A percentile compares a stretch with the other conserved stretches of the same genome.
phyloP scores from a whole-genome alignment of 2,113 vertebrate genomes.

The Crypturellus undulatus region DNA sequence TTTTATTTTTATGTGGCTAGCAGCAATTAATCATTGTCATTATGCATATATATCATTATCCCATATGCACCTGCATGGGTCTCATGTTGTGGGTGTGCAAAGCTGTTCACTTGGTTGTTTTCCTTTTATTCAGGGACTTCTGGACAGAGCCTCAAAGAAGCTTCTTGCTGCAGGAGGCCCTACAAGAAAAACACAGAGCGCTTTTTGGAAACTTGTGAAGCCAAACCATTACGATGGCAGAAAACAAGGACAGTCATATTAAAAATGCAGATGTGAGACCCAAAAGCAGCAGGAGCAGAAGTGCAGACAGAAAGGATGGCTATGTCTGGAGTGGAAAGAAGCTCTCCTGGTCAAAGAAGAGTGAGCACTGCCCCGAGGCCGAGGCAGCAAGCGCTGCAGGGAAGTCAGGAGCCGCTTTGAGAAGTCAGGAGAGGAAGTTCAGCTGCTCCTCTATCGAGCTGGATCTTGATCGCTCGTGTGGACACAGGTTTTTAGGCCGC shows the following conservation, averaged over 20 bases:
- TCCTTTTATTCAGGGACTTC: conserved; percentile 54
- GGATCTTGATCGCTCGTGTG: conserved; percentile 84
- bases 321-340: conserved; percentile 94
- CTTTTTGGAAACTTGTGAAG: conserved; percentile 50
- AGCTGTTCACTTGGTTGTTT: not conserved
- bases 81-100: not conserved
- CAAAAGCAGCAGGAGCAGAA: conserved; percentile 91
- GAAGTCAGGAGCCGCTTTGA: conserved; percentile 76
- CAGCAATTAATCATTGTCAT: not conserved
- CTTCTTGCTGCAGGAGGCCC: conserved; percentile 46
- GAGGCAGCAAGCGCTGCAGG: conserved; percentile 69
- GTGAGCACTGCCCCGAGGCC: conserved; percentile 74
- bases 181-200: not conserved
- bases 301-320: conserved; percentile 89
- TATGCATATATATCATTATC: fast-evolving
- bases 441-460: conserved; percentile 86
- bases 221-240: conserved; percentile 76
- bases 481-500: conserved; percentile 87
- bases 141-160: conserved; percentile 66
- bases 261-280: conserved; percentile 87
- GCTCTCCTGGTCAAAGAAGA: conserved; percentile 85
- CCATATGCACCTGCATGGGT: not conserved
- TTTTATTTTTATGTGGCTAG: not conserved
- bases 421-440: conserved; percentile 87
- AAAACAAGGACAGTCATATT: conserved; percentile 81